Evolutionary conservation across 2,888 invertebrate genomes (phyloP).

Genomic region (Drosophila ochracea): DNA sequence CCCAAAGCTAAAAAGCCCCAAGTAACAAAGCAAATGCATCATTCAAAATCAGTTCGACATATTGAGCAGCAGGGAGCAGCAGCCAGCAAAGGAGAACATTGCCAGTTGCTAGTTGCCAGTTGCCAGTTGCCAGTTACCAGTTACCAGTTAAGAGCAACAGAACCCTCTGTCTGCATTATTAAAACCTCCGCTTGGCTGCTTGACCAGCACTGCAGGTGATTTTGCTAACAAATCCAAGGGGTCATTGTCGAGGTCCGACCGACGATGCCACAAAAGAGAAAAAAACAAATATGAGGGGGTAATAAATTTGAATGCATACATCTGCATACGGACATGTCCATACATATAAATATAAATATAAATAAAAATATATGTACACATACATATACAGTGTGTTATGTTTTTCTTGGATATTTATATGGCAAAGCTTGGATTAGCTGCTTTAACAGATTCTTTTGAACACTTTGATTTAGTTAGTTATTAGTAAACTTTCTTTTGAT

Average conservation of each 20-base stretch:
- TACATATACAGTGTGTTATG: not conserved
- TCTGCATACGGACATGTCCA: constrained; percentile 29
- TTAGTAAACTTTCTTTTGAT: not conserved
- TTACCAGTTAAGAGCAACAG: constrained; percentile 6
- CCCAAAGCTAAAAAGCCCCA: constrained; percentile 46
- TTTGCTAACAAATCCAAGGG: constrained; percentile 67
- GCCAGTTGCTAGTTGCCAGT: not conserved
- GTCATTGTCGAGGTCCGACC: constrained; percentile 42
- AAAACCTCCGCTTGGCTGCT: constrained; percentile 50
- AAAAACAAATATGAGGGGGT: constrained; percentile 53
- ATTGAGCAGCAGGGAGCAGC: constrained; percentile 68
- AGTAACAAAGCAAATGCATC: constrained; percentile 66
- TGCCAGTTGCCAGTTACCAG: not conserved
- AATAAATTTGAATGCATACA: constrained; percentile 59
- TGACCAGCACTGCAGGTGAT: constrained; percentile 71
- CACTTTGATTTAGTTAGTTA: not conserved
- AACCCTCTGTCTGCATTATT: constrained; percentile 65
- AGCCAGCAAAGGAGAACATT: not conserved
- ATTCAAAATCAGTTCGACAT: constrained; percentile 67
- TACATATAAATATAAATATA: not conserved
- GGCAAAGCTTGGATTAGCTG: not conserved
- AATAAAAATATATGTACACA: not conserved
- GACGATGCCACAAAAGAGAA: constrained; percentile 29
- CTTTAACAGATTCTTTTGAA: not conserved
- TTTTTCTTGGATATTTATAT: not conserved